phyloP scores from a whole-genome alignment of 1,140 invertebrate genomes.

The Drosophila saltans region DNA sequence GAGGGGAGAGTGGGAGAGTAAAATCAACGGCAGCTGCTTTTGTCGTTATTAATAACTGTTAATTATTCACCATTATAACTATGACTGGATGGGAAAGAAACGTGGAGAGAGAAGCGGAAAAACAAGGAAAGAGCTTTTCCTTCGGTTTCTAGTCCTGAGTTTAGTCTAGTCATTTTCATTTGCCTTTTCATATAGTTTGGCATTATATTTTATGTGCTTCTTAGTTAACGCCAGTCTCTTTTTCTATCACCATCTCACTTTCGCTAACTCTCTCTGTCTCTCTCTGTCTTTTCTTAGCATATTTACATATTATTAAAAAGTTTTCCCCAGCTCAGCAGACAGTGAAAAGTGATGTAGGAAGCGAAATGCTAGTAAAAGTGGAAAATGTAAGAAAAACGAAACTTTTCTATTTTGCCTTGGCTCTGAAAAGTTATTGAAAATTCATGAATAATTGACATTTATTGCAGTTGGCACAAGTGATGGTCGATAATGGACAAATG shows the following conservation, averaged over 20 bases:
- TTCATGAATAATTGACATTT: constrained; percentile 81
- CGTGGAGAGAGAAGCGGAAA: background rate
- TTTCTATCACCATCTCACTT: constrained; percentile 8
- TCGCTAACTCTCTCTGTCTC: constrained; percentile 10
- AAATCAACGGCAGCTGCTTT: constrained; percentile 70
- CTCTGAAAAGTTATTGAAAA: constrained; percentile 74
- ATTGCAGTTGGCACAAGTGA: constrained; percentile 79
- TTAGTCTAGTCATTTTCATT: background rate
- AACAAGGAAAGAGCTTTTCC: background rate
- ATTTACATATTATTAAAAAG: constrained; percentile 81
- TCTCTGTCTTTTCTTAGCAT: constrained; percentile 51
- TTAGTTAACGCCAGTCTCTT: constrained; percentile 65
- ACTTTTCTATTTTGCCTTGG: constrained; percentile 72
- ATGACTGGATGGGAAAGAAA: constrained; percentile 26
- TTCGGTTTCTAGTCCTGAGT: background rate
- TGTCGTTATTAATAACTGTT: constrained; percentile 83
- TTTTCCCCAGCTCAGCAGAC: constrained; percentile 57
- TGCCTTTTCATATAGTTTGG: constrained; percentile 73
- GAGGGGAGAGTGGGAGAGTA: background rate
- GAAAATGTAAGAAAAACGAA: constrained; percentile 38
- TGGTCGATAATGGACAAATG: constrained; percentile 71
- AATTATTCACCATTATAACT: constrained; percentile 81
- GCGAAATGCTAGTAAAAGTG: constrained; percentile 7
- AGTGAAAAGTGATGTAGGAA: background rate
- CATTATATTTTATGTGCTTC: constrained; percentile 73